Evolutionary conservation across 2,797 vertebrate genomes (phyloP).

Genomic region (Crypturellus tataupa): DNA sequence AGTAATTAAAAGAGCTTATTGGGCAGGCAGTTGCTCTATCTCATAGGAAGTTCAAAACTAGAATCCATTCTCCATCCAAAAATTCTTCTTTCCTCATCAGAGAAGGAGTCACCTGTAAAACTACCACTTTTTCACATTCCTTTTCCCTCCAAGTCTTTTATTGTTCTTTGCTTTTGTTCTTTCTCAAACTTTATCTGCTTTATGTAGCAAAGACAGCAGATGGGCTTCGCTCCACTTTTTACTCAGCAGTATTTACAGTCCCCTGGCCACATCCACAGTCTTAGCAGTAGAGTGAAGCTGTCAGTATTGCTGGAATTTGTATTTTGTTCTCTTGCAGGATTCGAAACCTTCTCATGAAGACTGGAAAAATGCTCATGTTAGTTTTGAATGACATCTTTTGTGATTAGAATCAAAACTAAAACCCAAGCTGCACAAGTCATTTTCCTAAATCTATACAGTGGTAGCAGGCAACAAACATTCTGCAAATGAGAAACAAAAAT

Average conservation of each 20-base stretch:
- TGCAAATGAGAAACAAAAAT: not conserved
- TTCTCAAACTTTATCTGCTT: not conserved
- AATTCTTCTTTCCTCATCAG: not conserved
- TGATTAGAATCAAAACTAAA: not conserved
- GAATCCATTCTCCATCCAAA: not conserved
- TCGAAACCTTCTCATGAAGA: not conserved
- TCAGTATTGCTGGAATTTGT: not conserved
- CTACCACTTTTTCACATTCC: rapidly evolving
- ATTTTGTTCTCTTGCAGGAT: not conserved
- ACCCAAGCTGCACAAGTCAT: not conserved
- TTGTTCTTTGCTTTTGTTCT: not conserved
- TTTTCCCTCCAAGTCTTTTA: not conserved
- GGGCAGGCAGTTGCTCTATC: not conserved
- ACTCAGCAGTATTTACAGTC: not conserved
- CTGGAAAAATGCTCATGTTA: not conserved
- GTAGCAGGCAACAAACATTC: not conserved
- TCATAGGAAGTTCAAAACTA: not conserved
- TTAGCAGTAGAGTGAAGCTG: not conserved
- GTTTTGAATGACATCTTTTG: not conserved
- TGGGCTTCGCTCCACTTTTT: not conserved
- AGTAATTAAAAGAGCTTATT: not conserved
- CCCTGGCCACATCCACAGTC: not conserved
- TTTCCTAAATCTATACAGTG: not conserved
- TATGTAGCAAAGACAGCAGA: not conserved
- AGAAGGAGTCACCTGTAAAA: not conserved